A percentile compares a stretch with the other conserved stretches of the same genome.
Evolutionary conservation across 2,888 invertebrate species (phyloP).

Genomic region (Dicyrtomina minuta): DNA sequence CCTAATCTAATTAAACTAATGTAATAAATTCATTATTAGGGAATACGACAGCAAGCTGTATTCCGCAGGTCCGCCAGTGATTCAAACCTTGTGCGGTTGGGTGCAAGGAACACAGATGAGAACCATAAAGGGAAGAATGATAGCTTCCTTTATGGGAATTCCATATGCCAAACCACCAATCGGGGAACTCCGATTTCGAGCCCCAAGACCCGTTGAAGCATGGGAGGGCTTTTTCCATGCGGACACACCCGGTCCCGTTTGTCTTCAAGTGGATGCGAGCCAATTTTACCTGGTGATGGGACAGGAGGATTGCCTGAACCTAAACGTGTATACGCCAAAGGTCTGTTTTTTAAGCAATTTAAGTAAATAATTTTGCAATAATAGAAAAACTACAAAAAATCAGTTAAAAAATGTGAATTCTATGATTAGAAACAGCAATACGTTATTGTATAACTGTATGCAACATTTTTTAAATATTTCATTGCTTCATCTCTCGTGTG

Average conservation of each 20-base stretch:
- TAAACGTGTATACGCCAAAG: constrained; percentile 33
- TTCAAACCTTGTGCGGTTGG: constrained; percentile 21
- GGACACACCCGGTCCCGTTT: constrained; percentile 36
- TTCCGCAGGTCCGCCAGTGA: constrained; percentile 8
- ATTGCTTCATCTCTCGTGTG: no score
- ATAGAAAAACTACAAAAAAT: no score
- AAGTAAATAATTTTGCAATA: no score
- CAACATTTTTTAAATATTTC: no score
- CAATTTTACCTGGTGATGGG: constrained; percentile 37
- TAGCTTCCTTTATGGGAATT: constrained; percentile 41
- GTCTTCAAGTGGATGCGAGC: constrained; percentile 44
- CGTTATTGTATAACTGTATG: no score
- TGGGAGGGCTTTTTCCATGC: constrained; percentile 71
- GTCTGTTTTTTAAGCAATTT: constrained; percentile 14
- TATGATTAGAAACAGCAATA: no score
- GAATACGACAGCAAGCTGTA: not conserved
- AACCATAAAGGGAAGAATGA: constrained; percentile 35
- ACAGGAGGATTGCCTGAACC: constrained; percentile 22
- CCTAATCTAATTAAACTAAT: no score
- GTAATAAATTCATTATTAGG: not conserved
- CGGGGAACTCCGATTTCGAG: constrained; percentile 32
- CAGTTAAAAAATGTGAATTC: no score
- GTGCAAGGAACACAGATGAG: constrained; percentile 33
- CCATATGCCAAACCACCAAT: constrained; percentile 36
- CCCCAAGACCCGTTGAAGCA: constrained; percentile 77